Evolutionary conservation across 2,888 invertebrate genomes (phyloP), one percentile per base, ranked within the genome.

Genomic region (Temnothorax unifasciatus): DNA sequence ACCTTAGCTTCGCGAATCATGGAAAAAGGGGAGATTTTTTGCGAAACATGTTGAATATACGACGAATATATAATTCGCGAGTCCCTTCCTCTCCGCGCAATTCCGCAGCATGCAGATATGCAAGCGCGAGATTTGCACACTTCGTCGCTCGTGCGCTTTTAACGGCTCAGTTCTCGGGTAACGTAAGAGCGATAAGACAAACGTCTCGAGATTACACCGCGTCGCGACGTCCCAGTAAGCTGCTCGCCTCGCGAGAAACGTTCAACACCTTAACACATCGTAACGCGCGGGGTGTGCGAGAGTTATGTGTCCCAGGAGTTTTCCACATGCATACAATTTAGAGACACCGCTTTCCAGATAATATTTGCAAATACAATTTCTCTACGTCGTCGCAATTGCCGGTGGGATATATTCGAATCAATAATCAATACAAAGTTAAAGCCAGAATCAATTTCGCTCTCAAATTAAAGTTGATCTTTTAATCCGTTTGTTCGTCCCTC

Each of bases 151-250:
- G 57, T 69, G 47, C 57, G 44, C 13, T 71, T 59, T 81, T 38
- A 81, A 59, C 73, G 57, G 38, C 47, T 61, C 59, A 47, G 59
- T 59, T 68, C 79, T 47, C 21, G n/a, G 5, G 73, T 79, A 79
- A 79, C 21, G 21, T 47, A 47, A 71, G 34, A 34, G 59, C 59
- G 79, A 81, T 81, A 81, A 81, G 79, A 81, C 79, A 81, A 59
- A 81, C 25, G 79, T 71, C 73, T 81, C 59, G 73, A 59, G 79
- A 81, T 81, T 81, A 81, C 69, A 47, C 34, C 44, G 68, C 44
- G 68, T 52, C 52, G 38, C 29, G 57, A 54, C 57, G 57, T 81
- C 47, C 61, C 79, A 2, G 44, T 47, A 34, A 69, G 59, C 47
- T 34, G 44, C 47, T 69, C 57, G 77, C n/a, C 41, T 69, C 13